phyloP scores from a whole-genome alignment of 2,113 vertebrate species.

The Daubentonia madagascariensis region DNA sequence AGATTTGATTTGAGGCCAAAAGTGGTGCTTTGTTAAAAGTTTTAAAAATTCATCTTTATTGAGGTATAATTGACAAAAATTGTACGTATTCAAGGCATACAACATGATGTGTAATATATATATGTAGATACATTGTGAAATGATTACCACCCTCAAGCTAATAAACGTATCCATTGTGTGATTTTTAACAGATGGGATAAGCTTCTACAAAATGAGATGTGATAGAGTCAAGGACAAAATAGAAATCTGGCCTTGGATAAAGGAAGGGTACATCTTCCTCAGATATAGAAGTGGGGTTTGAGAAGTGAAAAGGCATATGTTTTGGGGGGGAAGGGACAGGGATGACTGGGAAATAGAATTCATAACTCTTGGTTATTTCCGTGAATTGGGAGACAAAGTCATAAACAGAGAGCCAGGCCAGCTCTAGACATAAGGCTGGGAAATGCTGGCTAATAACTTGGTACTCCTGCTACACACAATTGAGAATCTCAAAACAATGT shows the following conservation, averaged over 20 bases:
- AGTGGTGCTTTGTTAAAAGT: not conserved
- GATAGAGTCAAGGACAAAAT: not conserved
- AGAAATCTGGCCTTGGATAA: not conserved
- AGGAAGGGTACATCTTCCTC: not conserved
- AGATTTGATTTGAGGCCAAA: not conserved
- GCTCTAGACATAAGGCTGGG: not conserved
- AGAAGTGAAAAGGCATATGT: not conserved
- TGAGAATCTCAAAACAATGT: not conserved
- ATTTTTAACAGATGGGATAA: not conserved
- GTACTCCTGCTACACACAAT: not conserved
- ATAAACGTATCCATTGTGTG: not conserved
- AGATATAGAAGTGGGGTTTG: not conserved
- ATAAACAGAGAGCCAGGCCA: not conserved
- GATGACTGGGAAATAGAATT: not conserved
- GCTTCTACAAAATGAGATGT: not conserved
- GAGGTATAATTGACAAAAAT: not conserved
- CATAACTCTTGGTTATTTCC: not conserved
- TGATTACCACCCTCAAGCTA: not conserved
- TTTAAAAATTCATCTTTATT: not conserved
- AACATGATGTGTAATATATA: not conserved
- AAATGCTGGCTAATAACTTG: not conserved
- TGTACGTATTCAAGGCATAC: not conserved
- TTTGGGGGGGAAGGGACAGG: not conserved
- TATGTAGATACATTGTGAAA: not conserved
- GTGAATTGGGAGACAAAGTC: not conserved